Conservation (phyloP, 2,888 invertebrate species). For the Entomobrya multifasciata region DNA sequence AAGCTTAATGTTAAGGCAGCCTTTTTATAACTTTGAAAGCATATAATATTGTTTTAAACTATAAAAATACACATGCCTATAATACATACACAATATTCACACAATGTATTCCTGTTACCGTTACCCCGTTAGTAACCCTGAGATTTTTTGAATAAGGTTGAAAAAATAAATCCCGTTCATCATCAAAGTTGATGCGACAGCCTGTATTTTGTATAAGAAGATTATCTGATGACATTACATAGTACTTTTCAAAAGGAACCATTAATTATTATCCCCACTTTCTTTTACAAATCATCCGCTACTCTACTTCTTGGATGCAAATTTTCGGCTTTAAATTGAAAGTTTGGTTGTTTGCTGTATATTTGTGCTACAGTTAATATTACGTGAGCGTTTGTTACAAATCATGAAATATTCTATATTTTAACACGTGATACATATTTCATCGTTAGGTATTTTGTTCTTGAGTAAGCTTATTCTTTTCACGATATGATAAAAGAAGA, state of each 20-base stretch:
- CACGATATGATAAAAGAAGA: too few relatives aligned
- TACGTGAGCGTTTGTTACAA: too few relatives aligned
- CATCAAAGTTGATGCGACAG: background rate
- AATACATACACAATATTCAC: background rate
- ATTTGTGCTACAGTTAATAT: background rate
- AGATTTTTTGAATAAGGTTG: conserved; percentile 11
- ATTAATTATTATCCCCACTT: conserved; percentile 41
- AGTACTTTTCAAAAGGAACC: conserved; percentile 13
- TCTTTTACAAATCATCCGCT: conserved; percentile 37
- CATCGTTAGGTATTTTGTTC: too few relatives aligned
- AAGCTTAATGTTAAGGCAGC: background rate
- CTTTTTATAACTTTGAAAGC: too few relatives aligned
- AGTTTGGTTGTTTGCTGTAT: background rate
- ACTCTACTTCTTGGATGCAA: too few relatives aligned
- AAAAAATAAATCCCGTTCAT: conserved; percentile 27
- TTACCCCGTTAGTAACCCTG: conserved; percentile 32
- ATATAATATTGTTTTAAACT: too few relatives aligned
- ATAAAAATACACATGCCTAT: too few relatives aligned
- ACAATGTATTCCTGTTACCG: background rate
- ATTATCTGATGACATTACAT: background rate
- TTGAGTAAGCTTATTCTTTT: too few relatives aligned
- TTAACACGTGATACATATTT: too few relatives aligned
- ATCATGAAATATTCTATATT: too few relatives aligned
- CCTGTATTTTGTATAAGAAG: background rate
- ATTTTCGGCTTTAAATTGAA: conserved; percentile 24